phyloP scores from a whole-genome alignment of 1,140 invertebrate genomes.

The Micrasema minimum region DNA sequence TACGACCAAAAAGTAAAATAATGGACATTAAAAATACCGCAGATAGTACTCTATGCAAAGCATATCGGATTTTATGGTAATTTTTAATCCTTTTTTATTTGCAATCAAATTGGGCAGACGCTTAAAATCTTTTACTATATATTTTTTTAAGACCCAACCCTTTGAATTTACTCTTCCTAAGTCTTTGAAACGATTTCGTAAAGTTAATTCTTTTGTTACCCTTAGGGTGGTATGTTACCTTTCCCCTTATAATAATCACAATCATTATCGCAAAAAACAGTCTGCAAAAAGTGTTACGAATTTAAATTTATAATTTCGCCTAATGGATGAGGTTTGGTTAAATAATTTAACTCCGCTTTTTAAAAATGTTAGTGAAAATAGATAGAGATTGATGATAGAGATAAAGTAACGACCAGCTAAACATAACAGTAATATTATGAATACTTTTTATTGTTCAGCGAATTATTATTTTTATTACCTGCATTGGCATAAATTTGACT shows the following conservation, averaged over 20 bases:
- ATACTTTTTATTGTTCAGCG: too few species aligned
- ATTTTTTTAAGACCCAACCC: slow-evolving; percentile 42
- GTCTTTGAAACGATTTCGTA: slow-evolving; percentile 50
- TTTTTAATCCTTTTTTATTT: slow-evolving; percentile 52
- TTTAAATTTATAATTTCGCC: slow-evolving; percentile 26
- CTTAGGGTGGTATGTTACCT: slow-evolving; percentile 35
- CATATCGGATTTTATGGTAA: slow-evolving; percentile 47
- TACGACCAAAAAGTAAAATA: slow-evolving; percentile 31
- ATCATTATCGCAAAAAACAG: slow-evolving; percentile 3
- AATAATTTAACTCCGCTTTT: not conserved
- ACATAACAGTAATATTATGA: too few species aligned
- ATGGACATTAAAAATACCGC: slow-evolving; percentile 33
- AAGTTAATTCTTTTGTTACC: slow-evolving; percentile 50
- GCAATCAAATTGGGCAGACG: slow-evolving; percentile 42
- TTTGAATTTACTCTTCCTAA: slow-evolving; percentile 43
- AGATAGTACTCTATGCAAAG: slow-evolving; percentile 37
- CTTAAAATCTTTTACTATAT: slow-evolving; percentile 17
- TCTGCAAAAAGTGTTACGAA: slow-evolving; percentile 12
- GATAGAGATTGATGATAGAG: too few species aligned
- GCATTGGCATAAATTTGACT: too few species aligned
- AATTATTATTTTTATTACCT: too few species aligned
- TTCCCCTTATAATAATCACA: slow-evolving; percentile 50
- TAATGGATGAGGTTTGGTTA: not conserved
- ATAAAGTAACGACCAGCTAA: too few species aligned
- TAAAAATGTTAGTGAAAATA: too few species aligned